Conservation (phyloP, 1,140 invertebrate species). For the Ostrea denselamellosa region DNA sequence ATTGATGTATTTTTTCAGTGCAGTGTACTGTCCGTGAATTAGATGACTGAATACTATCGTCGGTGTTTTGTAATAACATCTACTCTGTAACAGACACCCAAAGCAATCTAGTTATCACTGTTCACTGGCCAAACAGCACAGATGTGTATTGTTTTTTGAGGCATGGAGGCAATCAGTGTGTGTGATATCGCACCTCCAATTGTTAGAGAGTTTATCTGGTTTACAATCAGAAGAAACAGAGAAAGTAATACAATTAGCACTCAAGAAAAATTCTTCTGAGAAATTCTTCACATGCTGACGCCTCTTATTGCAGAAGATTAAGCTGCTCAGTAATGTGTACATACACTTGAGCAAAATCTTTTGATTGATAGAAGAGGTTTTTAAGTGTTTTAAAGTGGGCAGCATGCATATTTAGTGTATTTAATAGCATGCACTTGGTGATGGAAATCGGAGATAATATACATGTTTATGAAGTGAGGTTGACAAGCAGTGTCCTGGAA, state of each 20-base stretch:
- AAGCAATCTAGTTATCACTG: neutral
- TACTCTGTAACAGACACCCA: neutral
- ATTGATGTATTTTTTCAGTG: no score
- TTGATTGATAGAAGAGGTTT: constrained; percentile 26
- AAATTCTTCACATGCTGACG: neutral
- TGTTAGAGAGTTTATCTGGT: constrained; percentile 1
- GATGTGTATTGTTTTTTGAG: constrained; percentile 14
- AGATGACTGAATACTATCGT: no score
- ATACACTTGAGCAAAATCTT: neutral
- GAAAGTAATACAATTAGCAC: neutral
- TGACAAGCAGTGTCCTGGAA: neutral
- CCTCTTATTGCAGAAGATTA: neutral
- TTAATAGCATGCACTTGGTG: neutral
- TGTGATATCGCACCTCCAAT: neutral
- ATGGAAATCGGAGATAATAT: neutral
- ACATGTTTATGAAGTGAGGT: neutral
- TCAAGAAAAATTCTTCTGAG: constrained; percentile 9
- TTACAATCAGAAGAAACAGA: neutral
- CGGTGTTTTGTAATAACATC: no score
- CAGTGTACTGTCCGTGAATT: no score
- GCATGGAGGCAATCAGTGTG: neutral
- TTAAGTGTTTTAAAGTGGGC: neutral
- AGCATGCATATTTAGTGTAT: neutral
- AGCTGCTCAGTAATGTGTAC: neutral
- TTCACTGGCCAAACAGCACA: neutral